phyloP scores from a whole-genome alignment of 53 echinoderm and acorn worm species.

The Holothuria scabra region DNA sequence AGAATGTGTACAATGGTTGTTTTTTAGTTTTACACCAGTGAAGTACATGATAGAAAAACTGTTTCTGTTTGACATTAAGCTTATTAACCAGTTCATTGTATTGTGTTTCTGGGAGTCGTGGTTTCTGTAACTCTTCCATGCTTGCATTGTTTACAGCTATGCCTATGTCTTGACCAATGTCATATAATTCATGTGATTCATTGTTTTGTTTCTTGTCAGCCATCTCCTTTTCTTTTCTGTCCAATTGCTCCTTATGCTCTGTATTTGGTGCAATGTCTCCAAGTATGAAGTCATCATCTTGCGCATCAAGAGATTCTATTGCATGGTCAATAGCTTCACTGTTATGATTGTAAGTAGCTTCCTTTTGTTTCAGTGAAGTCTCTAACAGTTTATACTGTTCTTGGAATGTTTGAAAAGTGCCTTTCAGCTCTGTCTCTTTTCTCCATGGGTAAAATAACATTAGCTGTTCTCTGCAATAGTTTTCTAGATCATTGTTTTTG shows the following conservation, averaged over 20 bases:
- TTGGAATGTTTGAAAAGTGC: slow-evolving; percentile 54
- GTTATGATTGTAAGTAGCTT: slow-evolving; percentile 39
- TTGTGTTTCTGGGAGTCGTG: slow-evolving; percentile 47
- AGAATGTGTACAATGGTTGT: slow-evolving; percentile 42
- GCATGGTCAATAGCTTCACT: slow-evolving; percentile 24
- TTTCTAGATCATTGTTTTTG: slow-evolving; percentile 1
- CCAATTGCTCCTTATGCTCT: slow-evolving; percentile 20
- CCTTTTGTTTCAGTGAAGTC: slow-evolving; percentile 7
- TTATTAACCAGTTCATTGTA: slow-evolving; percentile 34
- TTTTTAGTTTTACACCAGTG: slow-evolving; percentile 45
- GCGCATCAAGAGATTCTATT: neutral
- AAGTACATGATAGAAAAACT: slow-evolving; percentile 58
- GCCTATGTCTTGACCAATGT: slow-evolving; percentile 26
- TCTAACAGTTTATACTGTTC: slow-evolving; percentile 38
- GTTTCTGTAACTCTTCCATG: slow-evolving; percentile 28
- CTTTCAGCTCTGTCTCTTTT: slow-evolving; percentile 2
- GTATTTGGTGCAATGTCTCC: slow-evolving; percentile 49
- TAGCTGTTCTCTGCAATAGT: slow-evolving; percentile 18
- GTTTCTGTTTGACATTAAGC: slow-evolving; percentile 57
- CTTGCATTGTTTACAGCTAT: slow-evolving; percentile 30
- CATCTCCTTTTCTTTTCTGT: slow-evolving; percentile 16
- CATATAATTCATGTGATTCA: no score
- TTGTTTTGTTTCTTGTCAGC: neutral
- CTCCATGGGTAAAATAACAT: slow-evolving; percentile 29
- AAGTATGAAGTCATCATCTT: neutral